A percentile compares a stretch with the other conserved stretches of the same genome.
Conservation (phyloP, 2,113 vertebrate genomes). For the Xenopus borealis region DNA sequence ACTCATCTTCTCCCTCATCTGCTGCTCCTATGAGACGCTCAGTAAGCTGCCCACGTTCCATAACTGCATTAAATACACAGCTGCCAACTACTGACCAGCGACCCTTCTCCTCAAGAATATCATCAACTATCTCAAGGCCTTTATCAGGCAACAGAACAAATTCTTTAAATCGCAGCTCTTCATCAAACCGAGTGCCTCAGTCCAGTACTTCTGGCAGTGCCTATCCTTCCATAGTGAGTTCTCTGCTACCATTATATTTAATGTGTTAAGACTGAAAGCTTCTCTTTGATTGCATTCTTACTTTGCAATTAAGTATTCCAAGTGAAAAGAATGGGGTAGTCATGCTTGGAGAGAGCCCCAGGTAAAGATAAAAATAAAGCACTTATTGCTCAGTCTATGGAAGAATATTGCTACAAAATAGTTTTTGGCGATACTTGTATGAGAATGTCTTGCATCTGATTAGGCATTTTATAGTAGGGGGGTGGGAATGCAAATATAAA, state of each 20-base stretch:
- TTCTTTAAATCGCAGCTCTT: conserved; percentile 79
- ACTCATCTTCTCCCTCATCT: conserved; percentile 61
- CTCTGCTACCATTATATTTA: background rate
- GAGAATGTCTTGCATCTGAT: background rate
- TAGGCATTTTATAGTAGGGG: background rate
- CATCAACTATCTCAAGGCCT: conserved; percentile 62
- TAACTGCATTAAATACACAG: conserved; percentile 73
- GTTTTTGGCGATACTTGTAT: background rate
- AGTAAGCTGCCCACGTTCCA: conserved; percentile 92
- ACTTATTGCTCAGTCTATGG: background rate
- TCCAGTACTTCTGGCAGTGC: conserved; percentile 69
- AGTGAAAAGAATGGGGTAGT: background rate
- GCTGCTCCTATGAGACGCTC: conserved; percentile 85
- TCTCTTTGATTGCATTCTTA: background rate
- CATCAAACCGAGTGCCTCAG: conserved; percentile 70
- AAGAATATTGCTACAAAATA: background rate
- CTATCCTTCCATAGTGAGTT: conserved; percentile 79
- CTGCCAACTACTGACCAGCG: conserved; percentile 71
- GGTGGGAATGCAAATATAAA: background rate
- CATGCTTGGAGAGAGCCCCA: background rate
- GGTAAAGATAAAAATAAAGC: conserved; percentile 1
- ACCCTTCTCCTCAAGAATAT: conserved; percentile 66
- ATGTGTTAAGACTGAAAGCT: background rate
- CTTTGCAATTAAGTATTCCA: background rate
- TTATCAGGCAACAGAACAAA: conserved; percentile 72